phyloP scores from a whole-genome alignment of 1,140 invertebrate species.

The Zaprionus capensis region DNA sequence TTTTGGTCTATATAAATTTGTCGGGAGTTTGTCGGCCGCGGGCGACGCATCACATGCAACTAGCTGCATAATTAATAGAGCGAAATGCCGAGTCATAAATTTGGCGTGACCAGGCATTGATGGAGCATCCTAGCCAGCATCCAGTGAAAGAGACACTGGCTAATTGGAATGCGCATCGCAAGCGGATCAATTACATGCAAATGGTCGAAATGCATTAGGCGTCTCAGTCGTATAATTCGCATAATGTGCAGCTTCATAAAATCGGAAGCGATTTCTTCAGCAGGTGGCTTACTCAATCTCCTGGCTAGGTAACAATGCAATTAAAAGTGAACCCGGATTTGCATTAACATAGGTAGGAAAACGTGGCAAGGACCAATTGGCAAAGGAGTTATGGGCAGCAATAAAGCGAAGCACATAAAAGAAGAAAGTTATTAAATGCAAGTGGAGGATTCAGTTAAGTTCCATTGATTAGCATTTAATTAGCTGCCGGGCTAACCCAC shows the following conservation, averaged over 20 bases:
- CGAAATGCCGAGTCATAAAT: constrained; percentile 57
- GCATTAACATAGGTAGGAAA: constrained; percentile 36
- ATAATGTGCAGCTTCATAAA: constrained; percentile 26
- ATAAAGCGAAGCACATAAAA: not conserved
- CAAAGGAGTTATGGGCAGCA: not conserved
- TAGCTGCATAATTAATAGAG: constrained; percentile 63
- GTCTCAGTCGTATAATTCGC: constrained; percentile 32
- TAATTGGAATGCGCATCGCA: constrained; percentile 58
- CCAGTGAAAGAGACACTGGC: constrained; percentile 46
- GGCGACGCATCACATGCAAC: not conserved
- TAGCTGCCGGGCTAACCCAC: not conserved
- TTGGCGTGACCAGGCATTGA: constrained; percentile 25
- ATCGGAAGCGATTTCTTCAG: constrained; percentile 9
- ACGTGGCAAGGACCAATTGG: not conserved
- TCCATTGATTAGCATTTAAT: constrained; percentile 3
- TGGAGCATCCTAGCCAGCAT: constrained; percentile 19
- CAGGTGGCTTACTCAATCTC: constrained; percentile 8
- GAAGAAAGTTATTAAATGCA: not conserved
- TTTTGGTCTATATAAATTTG: constrained; percentile 46
- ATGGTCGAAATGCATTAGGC: constrained; percentile 55
- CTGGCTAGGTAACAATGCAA: constrained; percentile 52
- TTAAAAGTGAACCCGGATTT: constrained; percentile 61
- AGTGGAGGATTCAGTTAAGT: not conserved
- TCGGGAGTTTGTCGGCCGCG: not conserved
- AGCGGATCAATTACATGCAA: constrained; percentile 43